A percentile compares a stretch with the other conserved stretches of the same genome.
phyloP scores from a whole-genome alignment of 2,113 vertebrate species.

The Todiramphus saurophagus region DNA sequence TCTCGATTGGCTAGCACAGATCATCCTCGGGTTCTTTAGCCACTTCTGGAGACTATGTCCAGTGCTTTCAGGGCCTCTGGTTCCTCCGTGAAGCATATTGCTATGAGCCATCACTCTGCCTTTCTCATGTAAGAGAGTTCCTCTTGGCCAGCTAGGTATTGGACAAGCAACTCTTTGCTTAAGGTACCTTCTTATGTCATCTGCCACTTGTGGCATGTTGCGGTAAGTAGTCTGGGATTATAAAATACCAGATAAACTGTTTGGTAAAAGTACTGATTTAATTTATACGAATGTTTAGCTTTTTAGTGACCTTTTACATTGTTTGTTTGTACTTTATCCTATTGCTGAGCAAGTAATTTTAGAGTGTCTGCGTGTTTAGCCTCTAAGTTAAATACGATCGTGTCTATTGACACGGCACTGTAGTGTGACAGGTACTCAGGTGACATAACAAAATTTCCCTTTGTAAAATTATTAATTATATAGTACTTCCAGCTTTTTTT shows the following conservation, averaged over 20 bases:
- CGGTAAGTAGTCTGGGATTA: constrained; percentile 92
- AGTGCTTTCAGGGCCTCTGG: constrained; percentile 77
- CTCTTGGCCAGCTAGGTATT: constrained; percentile 80
- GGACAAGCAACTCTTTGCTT: constrained; percentile 94
- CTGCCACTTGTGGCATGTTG: constrained; percentile 73
- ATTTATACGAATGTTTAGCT: constrained; percentile 14
- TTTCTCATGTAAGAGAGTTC: constrained; percentile 76
- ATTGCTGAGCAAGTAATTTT: neutral
- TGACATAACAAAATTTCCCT: neutral
- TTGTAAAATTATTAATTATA: neutral
- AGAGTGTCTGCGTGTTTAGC: neutral
- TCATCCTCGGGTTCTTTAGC: constrained; percentile 90
- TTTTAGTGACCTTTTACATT: constrained; percentile 39
- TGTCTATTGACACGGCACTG: neutral
- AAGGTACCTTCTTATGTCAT: constrained; percentile 79
- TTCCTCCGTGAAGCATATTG: constrained; percentile 70
- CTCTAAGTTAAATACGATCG: constrained; percentile 32
- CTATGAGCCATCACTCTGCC: constrained; percentile 72
- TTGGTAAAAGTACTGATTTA: constrained; percentile 43
- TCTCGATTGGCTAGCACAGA: constrained; percentile 93
- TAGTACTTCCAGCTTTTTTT: neutral
- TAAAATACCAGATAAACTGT: constrained; percentile 66
- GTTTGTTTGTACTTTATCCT: constrained; percentile 41
- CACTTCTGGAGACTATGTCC: constrained; percentile 75
- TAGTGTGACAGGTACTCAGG: neutral